Evolutionary conservation across 2,113 vertebrate genomes (phyloP), one percentile per base, ranked within the genome.

Genomic region (Xyrauchen texanus): DNA sequence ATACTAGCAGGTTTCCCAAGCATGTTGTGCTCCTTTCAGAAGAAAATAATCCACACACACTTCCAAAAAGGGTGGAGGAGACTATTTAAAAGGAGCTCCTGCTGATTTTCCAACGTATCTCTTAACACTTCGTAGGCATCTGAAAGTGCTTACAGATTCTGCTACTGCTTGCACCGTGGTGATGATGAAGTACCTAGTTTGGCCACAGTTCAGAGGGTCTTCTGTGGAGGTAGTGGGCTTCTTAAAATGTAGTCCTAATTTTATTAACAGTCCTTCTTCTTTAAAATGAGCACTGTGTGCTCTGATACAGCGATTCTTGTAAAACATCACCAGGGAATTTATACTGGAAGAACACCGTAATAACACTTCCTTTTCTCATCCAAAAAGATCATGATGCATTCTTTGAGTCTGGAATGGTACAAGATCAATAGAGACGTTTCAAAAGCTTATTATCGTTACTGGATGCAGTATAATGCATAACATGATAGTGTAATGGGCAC

Each of bases 81-180:
- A 34, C 45, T 64, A 55, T 47, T 61, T 64, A 45, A 51, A n/a
- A 53, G 44, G 21, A 63, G 12, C 66, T 68, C 51, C 73, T 66
- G 62, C 46, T 71, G 46, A 15, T 57, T 72, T 55, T 82, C 9
- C 72, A 42, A 69, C 58, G 62, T 57, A 62, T 70, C 76, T 83
- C 85, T 68, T 61, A 5, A 76, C 68, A 75, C 71, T 89, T 86
- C 81, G 88, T 67, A 79, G 84, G 73, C 89, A 90, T 88, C 90
- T 90, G 89, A 87, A 83, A 89, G 65, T 85, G 87, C 69, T 91
- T 89, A 89, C 73, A 81, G 78, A 44, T 85, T 85, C 8, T 16
- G 83, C 82, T 82, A 80, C 70, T 66, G 64, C 9, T 68, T 46
- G 82, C 71, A 75, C 64, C 80, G 44, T 46, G 51, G 79, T 82